Conservation (phyloP, 2,797 vertebrate genomes). For the Esox lucius region DNA sequence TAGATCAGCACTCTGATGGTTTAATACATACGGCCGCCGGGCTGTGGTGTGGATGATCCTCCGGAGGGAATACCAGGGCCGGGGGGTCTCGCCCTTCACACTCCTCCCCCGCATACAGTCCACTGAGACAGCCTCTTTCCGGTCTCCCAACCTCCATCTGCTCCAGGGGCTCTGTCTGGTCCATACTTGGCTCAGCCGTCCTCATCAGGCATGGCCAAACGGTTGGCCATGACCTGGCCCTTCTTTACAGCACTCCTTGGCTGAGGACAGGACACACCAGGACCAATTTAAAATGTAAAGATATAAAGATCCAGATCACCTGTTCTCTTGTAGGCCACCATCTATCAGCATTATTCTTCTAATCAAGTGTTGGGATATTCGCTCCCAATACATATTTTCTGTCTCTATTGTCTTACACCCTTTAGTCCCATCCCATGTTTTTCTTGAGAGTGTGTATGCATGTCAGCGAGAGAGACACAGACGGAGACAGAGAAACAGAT, state of each 20-base stretch:
- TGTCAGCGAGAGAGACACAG: neutral
- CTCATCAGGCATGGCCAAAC: slow-evolving; percentile 92
- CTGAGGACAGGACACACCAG: slow-evolving; percentile 58
- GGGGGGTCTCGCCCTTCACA: slow-evolving; percentile 70
- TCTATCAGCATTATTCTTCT: too few relatives aligned
- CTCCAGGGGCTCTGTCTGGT: slow-evolving; percentile 67
- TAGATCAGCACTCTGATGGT: too few relatives aligned
- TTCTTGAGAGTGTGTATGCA: neutral
- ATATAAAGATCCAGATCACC: too few relatives aligned
- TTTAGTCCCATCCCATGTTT: neutral
- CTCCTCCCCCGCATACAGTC: slow-evolving; percentile 90
- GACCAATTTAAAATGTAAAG: neutral
- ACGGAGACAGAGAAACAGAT: neutral
- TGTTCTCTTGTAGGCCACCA: too few relatives aligned
- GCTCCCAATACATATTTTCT: neutral
- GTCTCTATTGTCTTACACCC: neutral
- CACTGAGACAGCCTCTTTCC: slow-evolving; percentile 79
- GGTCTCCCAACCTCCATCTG: too few relatives aligned
- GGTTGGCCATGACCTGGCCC: slow-evolving; percentile 90
- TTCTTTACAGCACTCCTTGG: slow-evolving; percentile 97
- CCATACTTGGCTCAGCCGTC: slow-evolving; percentile 91
- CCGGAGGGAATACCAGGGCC: neutral
- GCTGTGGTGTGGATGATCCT: too few relatives aligned
- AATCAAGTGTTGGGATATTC: too few relatives aligned
- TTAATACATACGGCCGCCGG: too few relatives aligned